These are phyloP conservation scores for Limnephilus auricula DNA, from an alignment of 2,888 invertebrate species.

Conservation along the genomic window DNA sequence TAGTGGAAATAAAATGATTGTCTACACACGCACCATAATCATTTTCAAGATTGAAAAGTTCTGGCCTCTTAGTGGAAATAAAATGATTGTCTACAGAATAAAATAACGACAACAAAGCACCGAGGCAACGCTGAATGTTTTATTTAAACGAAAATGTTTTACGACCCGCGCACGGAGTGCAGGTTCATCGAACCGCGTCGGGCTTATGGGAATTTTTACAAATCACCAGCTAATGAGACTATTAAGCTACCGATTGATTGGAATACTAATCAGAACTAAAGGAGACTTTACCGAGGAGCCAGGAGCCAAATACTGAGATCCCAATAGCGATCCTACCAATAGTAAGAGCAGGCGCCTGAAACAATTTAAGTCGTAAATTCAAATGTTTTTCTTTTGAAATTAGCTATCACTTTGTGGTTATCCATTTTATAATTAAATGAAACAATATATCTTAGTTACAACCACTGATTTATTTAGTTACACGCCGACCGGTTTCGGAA, in stretches of 20 bases:
- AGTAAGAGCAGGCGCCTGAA: neutral
- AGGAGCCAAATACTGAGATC: neutral
- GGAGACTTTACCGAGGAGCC: neutral
- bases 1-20: neutral
- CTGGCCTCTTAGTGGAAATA: neutral
- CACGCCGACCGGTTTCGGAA: too few relatives aligned
- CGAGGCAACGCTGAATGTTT: neutral
- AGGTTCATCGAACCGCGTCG: slow-evolving; percentile 7
- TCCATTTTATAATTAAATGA: too few relatives aligned
- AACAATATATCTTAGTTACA: too few relatives aligned
- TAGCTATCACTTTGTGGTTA: too few relatives aligned
- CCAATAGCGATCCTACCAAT: neutral
- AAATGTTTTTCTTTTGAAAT: too few relatives aligned
- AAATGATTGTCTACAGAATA: neutral
- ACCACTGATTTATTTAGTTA: too few relatives aligned
- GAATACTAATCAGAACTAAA: slow-evolving; percentile 18
- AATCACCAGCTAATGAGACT: slow-evolving; percentile 39
- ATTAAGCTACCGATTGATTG: slow-evolving; percentile 32
- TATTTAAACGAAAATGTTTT: slow-evolving; percentile 19
- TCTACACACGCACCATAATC: neutral
- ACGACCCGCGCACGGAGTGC: neutral
- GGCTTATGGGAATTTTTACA: slow-evolving; percentile 34
- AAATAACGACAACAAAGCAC: slow-evolving; percentile 2
- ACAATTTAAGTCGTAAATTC: neutral
- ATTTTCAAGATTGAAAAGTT: neutral